Base-by-base conservation (phyloP, 2,797 vertebrate genomes). In the Chiroxiphia lanceolata region DNA sequence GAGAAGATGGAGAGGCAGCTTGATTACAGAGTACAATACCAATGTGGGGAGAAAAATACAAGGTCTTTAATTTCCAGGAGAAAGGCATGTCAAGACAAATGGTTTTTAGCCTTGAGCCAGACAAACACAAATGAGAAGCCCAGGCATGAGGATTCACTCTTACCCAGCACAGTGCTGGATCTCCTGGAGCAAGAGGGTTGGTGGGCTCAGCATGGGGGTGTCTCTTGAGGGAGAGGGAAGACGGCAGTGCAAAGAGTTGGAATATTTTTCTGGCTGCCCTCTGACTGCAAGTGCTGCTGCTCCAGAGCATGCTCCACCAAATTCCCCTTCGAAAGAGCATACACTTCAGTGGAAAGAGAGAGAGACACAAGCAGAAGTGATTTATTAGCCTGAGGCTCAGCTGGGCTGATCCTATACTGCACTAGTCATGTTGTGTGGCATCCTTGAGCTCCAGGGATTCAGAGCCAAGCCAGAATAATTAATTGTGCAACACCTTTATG, bases 311-410 rank as follows among this genome's bases (percentile, higher is more conserved):
- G 79, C 33, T 90, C 45, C 2, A 3, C 75, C 84, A 77, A 3
- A 10, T 53, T 17, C 21, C 51, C 18, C 57, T 80, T 64, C 0
- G 1, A 68, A 78, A 61, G 29, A 80, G 5, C 17, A 27, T 13
- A 60, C 13, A 68, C 38, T 56, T 45, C 23, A 54, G 38, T 33
- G 72, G 50, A 87, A 93, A 50, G 54, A n/a, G 22, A n/a, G 20
- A 50, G 17, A 92, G 45, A 90, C 0, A 0, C 0, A 0, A 93
- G 75, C 48, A 87, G 48, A 90, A 93, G 79, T 88, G 53, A 96
- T 96, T 96, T 96, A 65, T 51, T 96, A 96, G 94, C 96, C 93
- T 65, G 86, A 78, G 92, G 93, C 94, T 90, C 63, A 90, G 71
- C 36, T 0, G 0, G 56, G 75, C 44, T 6, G 7, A 61, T 68